These are phyloP conservation scores for Mythimna loreyi DNA, from an alignment of 2,888 invertebrate genomes.

Conservation along the genomic window DNA sequence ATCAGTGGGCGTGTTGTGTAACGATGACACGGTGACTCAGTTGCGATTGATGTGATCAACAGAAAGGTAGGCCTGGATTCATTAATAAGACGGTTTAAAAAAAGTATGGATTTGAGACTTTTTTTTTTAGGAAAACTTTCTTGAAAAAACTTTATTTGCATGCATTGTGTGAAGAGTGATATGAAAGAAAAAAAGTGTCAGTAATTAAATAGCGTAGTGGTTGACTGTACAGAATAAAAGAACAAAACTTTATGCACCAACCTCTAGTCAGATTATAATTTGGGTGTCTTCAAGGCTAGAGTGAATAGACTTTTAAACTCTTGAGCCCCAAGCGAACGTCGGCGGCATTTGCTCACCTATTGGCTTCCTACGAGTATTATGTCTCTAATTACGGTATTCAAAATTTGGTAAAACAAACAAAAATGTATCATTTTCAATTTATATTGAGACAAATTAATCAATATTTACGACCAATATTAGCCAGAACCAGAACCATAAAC, in stretches of 20 bases:
- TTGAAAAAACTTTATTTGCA: not conserved
- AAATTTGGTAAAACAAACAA: no score
- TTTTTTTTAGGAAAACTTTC: not conserved
- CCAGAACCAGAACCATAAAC: not conserved
- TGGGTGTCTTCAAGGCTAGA: no score
- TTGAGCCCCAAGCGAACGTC: no score
- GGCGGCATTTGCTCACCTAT: no score
- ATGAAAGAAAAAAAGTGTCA: not conserved
- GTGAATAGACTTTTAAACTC: no score
- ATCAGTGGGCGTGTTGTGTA: slow-evolving; percentile 63
- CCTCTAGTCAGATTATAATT: no score
- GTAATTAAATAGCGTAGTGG: not conserved
- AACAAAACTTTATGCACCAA: not conserved
- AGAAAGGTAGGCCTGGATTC: slow-evolving; percentile 52
- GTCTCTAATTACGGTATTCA: no score
- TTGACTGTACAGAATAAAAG: not conserved
- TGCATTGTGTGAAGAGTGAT: not conserved
- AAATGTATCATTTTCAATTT: no score
- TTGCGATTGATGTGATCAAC: slow-evolving; percentile 57
- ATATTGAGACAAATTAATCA: not conserved
- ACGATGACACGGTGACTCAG: slow-evolving; percentile 66
- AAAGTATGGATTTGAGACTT: slow-evolving; percentile 17
- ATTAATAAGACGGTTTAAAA: slow-evolving; percentile 34
- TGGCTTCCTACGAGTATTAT: no score
- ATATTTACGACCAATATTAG: not conserved